Evolutionary conservation across 2,113 vertebrate genomes (phyloP).

Genomic region (Dicentrarchus labrax): DNA sequence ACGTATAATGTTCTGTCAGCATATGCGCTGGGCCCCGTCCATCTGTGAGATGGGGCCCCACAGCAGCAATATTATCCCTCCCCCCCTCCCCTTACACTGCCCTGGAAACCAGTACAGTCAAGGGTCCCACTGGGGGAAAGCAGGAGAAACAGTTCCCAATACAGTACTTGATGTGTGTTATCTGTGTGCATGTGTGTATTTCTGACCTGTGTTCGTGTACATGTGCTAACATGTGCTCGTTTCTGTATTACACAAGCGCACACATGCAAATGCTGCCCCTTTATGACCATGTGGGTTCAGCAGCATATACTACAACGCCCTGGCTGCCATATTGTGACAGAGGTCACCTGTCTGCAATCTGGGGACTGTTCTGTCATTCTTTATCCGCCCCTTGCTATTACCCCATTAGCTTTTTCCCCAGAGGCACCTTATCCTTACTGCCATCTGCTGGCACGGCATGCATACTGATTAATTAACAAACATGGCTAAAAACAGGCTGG

Average conservation of each 20-base stretch:
- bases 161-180: background rate
- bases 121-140: constrained; percentile 23
- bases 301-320: constrained; percentile 39
- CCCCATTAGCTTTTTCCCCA: constrained; percentile 67
- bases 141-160: constrained; percentile 16
- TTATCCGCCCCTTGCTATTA: constrained; percentile 51
- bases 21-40: constrained; percentile 75
- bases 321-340: constrained; percentile 54
- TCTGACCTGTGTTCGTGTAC: constrained; percentile 28
- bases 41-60: constrained; percentile 74
- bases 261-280: constrained; percentile 67
- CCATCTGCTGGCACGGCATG: constrained; percentile 77
- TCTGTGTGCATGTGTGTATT: constrained; percentile 23
- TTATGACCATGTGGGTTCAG: constrained; percentile 44
- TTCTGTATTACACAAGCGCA: constrained; percentile 40
- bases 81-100: constrained; percentile 40
- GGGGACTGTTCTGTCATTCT: constrained; percentile 60
- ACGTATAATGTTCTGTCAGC: constrained; percentile 77
- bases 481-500: constrained; percentile 63
- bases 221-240: constrained; percentile 19
- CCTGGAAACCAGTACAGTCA: constrained; percentile 57
- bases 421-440: constrained; percentile 74
- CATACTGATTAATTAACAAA: constrained; percentile 72
- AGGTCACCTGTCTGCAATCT: constrained; percentile 79
- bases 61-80: constrained; percentile 56